Conservation (phyloP, 2,113 vertebrate species). For the Turnix velox region DNA sequence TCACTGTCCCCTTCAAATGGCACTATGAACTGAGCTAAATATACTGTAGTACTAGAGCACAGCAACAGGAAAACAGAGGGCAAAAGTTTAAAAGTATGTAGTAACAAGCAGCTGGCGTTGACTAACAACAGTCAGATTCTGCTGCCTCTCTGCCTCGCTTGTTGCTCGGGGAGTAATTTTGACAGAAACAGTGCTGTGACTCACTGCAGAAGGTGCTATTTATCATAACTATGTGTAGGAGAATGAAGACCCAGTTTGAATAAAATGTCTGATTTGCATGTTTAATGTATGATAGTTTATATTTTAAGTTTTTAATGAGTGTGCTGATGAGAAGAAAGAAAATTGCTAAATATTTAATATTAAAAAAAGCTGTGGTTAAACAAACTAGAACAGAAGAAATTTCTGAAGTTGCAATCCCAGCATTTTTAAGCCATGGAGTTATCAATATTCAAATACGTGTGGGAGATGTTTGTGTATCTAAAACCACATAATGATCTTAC, state of each 20-base stretch:
- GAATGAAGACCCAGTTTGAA: slow-evolving; percentile 14
- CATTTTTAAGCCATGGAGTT: slow-evolving; percentile 7
- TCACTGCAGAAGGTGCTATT: slow-evolving; percentile 27
- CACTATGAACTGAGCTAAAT: background rate
- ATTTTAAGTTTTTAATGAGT: slow-evolving; percentile 69
- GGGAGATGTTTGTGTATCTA: slow-evolving; percentile 14
- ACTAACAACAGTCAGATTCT: background rate
- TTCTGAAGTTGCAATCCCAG: slow-evolving; percentile 37
- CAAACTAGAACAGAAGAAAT: slow-evolving; percentile 51
- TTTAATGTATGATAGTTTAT: slow-evolving; percentile 49
- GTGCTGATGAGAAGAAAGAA: slow-evolving; percentile 58
- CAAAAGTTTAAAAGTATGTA: background rate
- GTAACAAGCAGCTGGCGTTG: background rate
- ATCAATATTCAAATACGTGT: slow-evolving; percentile 40
- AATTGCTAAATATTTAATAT: slow-evolving; percentile 71
- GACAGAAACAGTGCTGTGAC: background rate
- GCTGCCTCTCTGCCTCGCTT: background rate
- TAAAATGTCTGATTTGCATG: slow-evolving; percentile 57
- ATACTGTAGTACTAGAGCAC: background rate
- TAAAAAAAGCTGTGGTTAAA: slow-evolving; percentile 61
- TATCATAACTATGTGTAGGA: slow-evolving; percentile 1
- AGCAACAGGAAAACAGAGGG: background rate
- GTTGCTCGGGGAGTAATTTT: background rate
- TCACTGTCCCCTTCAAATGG: background rate
- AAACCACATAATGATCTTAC: background rate